Percentiles rank a stretch among this genome's conserved stretches.
Evolutionary conservation across 92 coral and sea anemone genomes (phyloP).

Genomic region (Ricordea florida): DNA sequence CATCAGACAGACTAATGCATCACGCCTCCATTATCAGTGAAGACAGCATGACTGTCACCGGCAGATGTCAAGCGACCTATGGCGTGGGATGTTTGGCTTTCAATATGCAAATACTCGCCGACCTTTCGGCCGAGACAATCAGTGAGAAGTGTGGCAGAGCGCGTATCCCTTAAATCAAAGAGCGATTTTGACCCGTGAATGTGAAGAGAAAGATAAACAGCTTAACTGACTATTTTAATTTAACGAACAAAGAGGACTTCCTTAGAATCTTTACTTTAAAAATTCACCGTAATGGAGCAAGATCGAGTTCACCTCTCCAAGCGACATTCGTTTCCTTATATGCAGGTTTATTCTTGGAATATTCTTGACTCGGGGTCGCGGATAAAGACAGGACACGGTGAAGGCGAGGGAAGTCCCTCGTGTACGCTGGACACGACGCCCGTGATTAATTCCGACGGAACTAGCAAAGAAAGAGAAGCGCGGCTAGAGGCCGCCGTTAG

Average conservation of each 20-base stretch:
- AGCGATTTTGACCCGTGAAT: not conserved
- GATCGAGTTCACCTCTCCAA: constrained; percentile 41
- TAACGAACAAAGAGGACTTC: not conserved
- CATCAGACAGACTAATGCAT: not conserved
- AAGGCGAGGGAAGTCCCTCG: constrained; percentile 30
- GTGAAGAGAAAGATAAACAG: not conserved
- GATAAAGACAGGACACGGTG: not conserved
- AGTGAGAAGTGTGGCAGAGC: not conserved
- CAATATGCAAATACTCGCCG: constrained; percentile 27
- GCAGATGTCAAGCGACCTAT: constrained; percentile 41
- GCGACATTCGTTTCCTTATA: constrained; percentile 81
- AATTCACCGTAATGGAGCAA: constrained; percentile 14
- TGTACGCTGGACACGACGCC: constrained; percentile 53
- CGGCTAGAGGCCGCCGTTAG: constrained; percentile 81
- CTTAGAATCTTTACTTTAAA: not conserved
- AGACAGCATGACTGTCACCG: constrained; percentile 23
- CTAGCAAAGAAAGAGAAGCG: constrained; percentile 80
- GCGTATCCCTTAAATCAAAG: not conserved
- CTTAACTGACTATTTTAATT: not conserved
- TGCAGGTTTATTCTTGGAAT: constrained; percentile 79
- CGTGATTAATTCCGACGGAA: constrained; percentile 79
- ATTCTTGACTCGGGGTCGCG: constrained; percentile 28
- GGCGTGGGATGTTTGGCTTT: constrained; percentile 6
- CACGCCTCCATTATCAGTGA: constrained; percentile 1
- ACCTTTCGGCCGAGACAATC: not conserved